Base-by-base conservation (phyloP, 2,113 vertebrate species). In the Phrynosoma blainvillii region DNA sequence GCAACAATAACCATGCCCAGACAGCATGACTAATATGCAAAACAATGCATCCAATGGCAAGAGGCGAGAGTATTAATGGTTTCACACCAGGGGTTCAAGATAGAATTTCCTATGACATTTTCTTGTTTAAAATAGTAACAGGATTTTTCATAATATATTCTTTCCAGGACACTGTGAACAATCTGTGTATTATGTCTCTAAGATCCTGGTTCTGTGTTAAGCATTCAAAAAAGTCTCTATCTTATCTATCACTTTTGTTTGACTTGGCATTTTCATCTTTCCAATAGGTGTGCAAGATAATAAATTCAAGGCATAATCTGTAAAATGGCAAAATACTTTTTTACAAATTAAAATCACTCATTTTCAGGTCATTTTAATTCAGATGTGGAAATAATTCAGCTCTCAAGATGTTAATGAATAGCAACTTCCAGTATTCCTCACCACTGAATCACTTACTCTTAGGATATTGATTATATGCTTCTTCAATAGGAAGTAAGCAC, bases 1-100 rank as follows among this genome's bases (percentile, higher is more conserved):
- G 66, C 47, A 79, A 88, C 10, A 82, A 42, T 86, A 82, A 82
- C 12, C 42, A 89, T 75, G 89, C 77, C 78, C 87, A 0, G 0
- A 79, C 32, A 74, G 73, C 12, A 11, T 0, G 30, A 92, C 74
- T 36, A 88, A 86, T 65, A 18, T 30, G 20, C 36, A 0, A 1
- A 4, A 52, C 71, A 82, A 79, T 0, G 0, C 10, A 47, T 14
- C 59, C 59, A 23, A 66, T 62, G 1, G 76, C 0, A 0, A 0
- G 52, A 82, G n/a, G 86, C 75, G 56, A 42, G 32, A 0, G 0
- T 27, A 54, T 2, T 32, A 71, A 79, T 70, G 73, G 32, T 0
- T 89, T 88, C 68, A 83, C 79, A 84, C 74, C 18, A 6, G 0
- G 0, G 18, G n/a, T 68, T 77, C 87, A 52, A 86, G 82, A 70